These are phyloP conservation scores for Craseonycteris thonglongyai DNA, from an alignment of 2,113 vertebrate species.

Conservation along the genomic window DNA sequence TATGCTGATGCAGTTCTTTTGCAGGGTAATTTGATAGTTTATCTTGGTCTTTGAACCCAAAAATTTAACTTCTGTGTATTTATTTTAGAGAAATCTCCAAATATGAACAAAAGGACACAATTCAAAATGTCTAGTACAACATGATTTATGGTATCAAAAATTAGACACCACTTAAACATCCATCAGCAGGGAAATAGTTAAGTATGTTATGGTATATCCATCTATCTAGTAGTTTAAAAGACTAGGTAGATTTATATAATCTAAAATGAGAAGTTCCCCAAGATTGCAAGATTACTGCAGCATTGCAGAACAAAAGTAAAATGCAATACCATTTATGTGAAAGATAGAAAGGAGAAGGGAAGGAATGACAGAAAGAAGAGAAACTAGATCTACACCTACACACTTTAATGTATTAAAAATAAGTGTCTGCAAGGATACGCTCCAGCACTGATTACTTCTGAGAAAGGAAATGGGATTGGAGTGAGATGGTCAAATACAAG, in stretches of 20 bases:
- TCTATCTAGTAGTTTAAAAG: not conserved
- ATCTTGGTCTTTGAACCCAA: not conserved
- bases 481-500: not conserved
- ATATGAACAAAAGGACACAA: not conserved
- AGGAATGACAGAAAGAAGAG: not conserved
- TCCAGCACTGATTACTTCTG: not conserved
- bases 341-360: not conserved
- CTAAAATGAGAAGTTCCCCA: not conserved
- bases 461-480: not conserved
- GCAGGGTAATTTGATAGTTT: not conserved
- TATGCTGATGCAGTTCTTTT: not conserved
- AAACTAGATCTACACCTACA: not conserved
- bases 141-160: not conserved
- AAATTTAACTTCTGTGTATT: not conserved
- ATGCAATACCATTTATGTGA: not conserved
- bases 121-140: not conserved
- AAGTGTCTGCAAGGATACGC: not conserved
- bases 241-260: not conserved
- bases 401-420: not conserved
- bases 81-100: conserved; percentile 10
- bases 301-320: not conserved
- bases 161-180: not conserved
- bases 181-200: not conserved
- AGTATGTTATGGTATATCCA: not conserved
- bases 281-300: not conserved